phyloP scores from a whole-genome alignment of 2,888 invertebrate genomes.

The Ichneumon xanthorius region DNA sequence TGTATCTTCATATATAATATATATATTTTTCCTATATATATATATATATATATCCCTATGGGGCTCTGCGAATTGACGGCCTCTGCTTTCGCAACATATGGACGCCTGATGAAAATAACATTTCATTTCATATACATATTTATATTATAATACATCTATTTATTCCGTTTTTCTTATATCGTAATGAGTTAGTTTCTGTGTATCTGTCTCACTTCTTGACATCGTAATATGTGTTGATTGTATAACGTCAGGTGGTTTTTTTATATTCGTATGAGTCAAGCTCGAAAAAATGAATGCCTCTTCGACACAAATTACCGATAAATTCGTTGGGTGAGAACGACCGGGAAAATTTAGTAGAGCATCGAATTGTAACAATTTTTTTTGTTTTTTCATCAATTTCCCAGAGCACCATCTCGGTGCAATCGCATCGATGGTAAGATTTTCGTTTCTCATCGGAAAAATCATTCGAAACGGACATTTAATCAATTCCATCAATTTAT shows the following conservation, averaged over 20 bases:
- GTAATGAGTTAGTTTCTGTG: slow-evolving; percentile 34
- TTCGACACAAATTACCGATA: background rate
- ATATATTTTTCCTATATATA: slow-evolving; percentile 46
- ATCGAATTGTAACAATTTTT: background rate
- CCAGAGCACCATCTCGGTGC: background rate
- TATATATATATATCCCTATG: slow-evolving; percentile 59
- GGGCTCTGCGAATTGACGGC: slow-evolving; percentile 50
- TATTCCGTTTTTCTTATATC: background rate
- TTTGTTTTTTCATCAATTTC: background rate
- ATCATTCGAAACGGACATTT: slow-evolving; percentile 26
- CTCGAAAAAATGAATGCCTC: slow-evolving; percentile 16
- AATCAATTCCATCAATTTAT: slow-evolving; percentile 49
- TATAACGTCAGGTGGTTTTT: slow-evolving; percentile 55
- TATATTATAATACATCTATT: slow-evolving; percentile 48
- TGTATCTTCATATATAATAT: slow-evolving; percentile 59
- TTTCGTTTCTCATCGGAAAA: background rate
- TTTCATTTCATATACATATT: slow-evolving; percentile 52
- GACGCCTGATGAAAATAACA: slow-evolving; percentile 26
- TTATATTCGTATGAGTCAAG: slow-evolving; percentile 9
- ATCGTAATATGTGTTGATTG: slow-evolving; percentile 62
- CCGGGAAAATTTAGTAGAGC: background rate
- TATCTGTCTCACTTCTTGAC: slow-evolving; percentile 15
- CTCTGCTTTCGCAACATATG: slow-evolving; percentile 17
- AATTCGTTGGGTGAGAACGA: slow-evolving; percentile 2
- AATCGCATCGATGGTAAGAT: background rate